phyloP scores from a whole-genome alignment of 1,140 invertebrate species.

The Globodera rostochiensis region DNA sequence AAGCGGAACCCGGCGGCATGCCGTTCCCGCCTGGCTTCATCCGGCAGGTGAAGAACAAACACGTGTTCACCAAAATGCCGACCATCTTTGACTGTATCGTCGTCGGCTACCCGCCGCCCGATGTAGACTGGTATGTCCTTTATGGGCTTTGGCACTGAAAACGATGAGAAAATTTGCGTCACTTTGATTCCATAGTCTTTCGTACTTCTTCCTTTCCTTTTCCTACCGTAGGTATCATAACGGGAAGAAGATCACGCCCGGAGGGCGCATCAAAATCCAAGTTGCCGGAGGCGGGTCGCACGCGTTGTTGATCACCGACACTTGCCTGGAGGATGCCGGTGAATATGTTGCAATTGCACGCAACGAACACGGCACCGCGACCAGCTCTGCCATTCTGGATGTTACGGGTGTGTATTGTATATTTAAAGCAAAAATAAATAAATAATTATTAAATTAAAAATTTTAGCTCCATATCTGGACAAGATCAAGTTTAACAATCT shows the following conservation, averaged over 20 bases:
- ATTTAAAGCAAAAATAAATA: not conserved
- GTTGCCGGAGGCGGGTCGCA: slow-evolving; percentile 61
- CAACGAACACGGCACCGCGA: slow-evolving; percentile 57
- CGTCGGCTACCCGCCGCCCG: slow-evolving; percentile 63
- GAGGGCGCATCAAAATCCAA: slow-evolving; percentile 60
- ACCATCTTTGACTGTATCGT: slow-evolving; percentile 65
- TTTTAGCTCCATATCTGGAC: slow-evolving; percentile 51
- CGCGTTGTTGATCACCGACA: slow-evolving; percentile 62
- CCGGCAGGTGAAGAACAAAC: slow-evolving; percentile 65
- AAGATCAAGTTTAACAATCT: slow-evolving; percentile 64
- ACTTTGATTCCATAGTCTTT: too few relatives aligned
- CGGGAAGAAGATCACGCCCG: slow-evolving; percentile 60
- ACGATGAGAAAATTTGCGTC: too few relatives aligned
- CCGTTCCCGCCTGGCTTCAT: slow-evolving; percentile 65
- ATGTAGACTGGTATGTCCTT: slow-evolving; percentile 54
- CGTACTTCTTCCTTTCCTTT: too few relatives aligned
- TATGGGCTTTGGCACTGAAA: not conserved
- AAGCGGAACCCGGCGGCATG: slow-evolving; percentile 50
- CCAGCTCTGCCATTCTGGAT: slow-evolving; percentile 59
- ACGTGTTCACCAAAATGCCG: slow-evolving; percentile 64
- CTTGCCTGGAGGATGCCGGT: slow-evolving; percentile 57
- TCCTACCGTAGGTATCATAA: slow-evolving; percentile 57
- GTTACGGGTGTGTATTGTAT: slow-evolving; percentile 43
- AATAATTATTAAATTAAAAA: not conserved
- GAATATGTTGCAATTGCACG: slow-evolving; percentile 63